phyloP scores from a whole-genome alignment of 2,113 vertebrate genomes.

The Perca fluviatilis region DNA sequence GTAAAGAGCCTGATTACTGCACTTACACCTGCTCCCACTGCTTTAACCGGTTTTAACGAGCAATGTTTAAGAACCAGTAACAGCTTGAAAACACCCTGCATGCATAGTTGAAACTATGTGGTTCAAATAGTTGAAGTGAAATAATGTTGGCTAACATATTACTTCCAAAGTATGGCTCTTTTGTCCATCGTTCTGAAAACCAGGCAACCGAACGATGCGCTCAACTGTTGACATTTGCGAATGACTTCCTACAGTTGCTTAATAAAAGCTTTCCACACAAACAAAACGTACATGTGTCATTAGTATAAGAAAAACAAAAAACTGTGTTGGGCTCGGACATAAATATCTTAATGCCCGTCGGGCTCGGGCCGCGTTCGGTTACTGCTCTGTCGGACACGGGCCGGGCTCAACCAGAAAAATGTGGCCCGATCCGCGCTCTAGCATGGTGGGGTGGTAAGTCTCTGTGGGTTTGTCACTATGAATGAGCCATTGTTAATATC shows the following conservation, averaged over 20 bases:
- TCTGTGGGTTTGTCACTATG: not conserved
- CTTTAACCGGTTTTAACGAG: constrained; percentile 9
- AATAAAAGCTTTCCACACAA: too few relatives aligned
- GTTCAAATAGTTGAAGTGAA: not conserved
- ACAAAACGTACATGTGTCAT: too few relatives aligned
- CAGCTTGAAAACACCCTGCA: not conserved
- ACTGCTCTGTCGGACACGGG: too few relatives aligned
- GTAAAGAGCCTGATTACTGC: not conserved
- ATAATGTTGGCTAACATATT: not conserved
- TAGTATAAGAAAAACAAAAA: too few relatives aligned
- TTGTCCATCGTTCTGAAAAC: not conserved
- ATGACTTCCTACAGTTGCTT: too few relatives aligned
- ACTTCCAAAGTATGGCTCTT: not conserved
- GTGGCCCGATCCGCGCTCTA: too few relatives aligned
- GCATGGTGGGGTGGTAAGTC: not conserved
- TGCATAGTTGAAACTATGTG: not conserved
- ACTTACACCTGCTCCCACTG: not conserved
- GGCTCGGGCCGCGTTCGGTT: too few relatives aligned
- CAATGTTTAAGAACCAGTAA: not conserved
- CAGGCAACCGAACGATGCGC: too few relatives aligned
- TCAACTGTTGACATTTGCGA: too few relatives aligned
- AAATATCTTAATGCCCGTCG: too few relatives aligned
- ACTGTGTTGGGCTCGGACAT: too few relatives aligned
- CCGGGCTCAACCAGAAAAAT: too few relatives aligned
- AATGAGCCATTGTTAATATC: not conserved